Evolutionary conservation across 2,113 vertebrate species (phyloP).

Genomic region (Myxocyprinus asiaticus): DNA sequence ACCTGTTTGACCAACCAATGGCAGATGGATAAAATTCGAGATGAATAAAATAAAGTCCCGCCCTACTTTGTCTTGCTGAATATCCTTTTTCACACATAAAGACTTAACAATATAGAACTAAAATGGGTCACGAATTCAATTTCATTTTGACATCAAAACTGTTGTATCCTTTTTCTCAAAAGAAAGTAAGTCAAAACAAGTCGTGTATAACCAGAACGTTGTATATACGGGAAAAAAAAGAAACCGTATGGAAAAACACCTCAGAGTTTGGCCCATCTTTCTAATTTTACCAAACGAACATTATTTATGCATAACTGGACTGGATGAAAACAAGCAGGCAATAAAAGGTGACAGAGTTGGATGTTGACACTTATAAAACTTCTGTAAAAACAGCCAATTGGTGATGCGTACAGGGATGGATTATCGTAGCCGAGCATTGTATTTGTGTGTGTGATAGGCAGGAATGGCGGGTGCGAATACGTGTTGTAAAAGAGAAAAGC

Average conservation of each 20-base stretch:
- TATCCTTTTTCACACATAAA: no score
- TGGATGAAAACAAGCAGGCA: slow-evolving; percentile 6
- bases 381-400: not conserved
- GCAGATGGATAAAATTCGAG: no score
- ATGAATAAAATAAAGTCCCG: no score
- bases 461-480: not conserved
- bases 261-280: not conserved
- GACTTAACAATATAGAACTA: not conserved
- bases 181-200: not conserved
- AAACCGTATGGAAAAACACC: not conserved
- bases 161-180: not conserved
- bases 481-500: not conserved
- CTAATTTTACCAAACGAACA: not conserved
- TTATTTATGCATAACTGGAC: slow-evolving; percentile 29
- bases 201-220: not conserved
- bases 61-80: no score
- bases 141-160: not conserved
- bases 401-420: not conserved
- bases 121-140: not conserved
- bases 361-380: slow-evolving; percentile 16
- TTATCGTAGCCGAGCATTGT: not conserved
- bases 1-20: no score
- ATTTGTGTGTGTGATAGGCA: not conserved
- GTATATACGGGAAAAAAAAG: not conserved
- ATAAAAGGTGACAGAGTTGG: slow-evolving; percentile 18